Conservation (phyloP, 1,140 invertebrate species). For the Eumeta japonica region DNA sequence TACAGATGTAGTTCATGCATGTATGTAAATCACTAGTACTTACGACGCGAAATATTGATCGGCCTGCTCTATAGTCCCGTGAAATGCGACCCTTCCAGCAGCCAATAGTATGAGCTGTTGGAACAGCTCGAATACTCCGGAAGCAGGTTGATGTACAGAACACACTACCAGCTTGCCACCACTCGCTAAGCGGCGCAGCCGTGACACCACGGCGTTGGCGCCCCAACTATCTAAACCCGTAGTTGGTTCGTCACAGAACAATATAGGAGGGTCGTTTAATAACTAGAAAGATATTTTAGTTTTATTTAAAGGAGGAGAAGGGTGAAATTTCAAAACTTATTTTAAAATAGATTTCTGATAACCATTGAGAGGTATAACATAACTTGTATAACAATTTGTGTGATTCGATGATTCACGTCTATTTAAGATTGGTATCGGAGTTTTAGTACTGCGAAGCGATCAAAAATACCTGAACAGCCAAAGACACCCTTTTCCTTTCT, state of each 20-base stretch:
- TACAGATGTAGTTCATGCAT: slow-evolving; percentile 1
- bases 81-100: slow-evolving; percentile 77
- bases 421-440: neutral
- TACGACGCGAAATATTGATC: slow-evolving; percentile 66
- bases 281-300: slow-evolving; percentile 61
- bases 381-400: neutral
- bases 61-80: slow-evolving; percentile 68
- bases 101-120: slow-evolving; percentile 76
- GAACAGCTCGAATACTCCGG: slow-evolving; percentile 80
- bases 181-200: slow-evolving; percentile 64
- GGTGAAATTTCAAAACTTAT: neutral
- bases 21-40: too few species aligned
- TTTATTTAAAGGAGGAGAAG: slow-evolving; percentile 3
- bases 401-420: neutral
- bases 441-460: neutral
- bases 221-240: slow-evolving; percentile 81
- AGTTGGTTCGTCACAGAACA: slow-evolving; percentile 83
- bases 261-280: slow-evolving; percentile 71
- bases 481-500: slow-evolving; percentile 80
- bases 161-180: slow-evolving; percentile 77
- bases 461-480: slow-evolving; percentile 76
- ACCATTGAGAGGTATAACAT: neutral
- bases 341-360: neutral
- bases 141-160: slow-evolving; percentile 86
- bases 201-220: slow-evolving; percentile 71